Base-by-base conservation (phyloP, 1,140 invertebrate species). In the Drosophila equinoxialis region DNA sequence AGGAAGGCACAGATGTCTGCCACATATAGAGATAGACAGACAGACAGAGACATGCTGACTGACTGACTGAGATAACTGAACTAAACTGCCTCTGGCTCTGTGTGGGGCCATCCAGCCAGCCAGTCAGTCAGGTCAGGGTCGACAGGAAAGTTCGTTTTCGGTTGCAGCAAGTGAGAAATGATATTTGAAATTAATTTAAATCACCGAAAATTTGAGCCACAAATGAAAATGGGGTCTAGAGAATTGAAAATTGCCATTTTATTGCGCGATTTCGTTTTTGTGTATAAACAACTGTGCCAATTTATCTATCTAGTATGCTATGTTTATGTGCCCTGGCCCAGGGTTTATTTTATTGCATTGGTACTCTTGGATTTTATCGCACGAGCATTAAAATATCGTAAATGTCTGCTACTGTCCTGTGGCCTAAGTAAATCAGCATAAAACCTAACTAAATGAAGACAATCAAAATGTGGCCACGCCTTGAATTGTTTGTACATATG, bases 381-480 rank as follows among this genome's bases (percentile, higher is more conserved):
- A 60, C 17, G 41, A 39, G 75, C 82, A 83, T 86, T 87, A 87
- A 79, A 77, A 76, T 71, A 79, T 89, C 83, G 77, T 87, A 87
- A 87, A 89, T 60, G 79, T 57, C 57, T 65, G 59, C 59, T 79
- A 63, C 63, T 41, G 58, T 41, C 30, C 51, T 75, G 80, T 71
- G 84, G 77, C 80, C 84, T 89, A 89, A 89, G 84, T 89, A 89
- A 89, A 89, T 89, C 84, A 89, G 74, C 85, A 89, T 89, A 89
- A 89, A 89, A 89, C 85, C 82, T 79, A 90, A 81, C 84, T 84
- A 84, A 89, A 89, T 89, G 84, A 89, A 89, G 84, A 89, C 85
- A 89, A 89, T 89, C 84, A 89, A 87, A 87, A 82, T 77, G 84
- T 68, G 77, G 60, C 77, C 73, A 73, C 70, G 77, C 77, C 73